Conservation (phyloP, 2,888 invertebrate species). For the Dichetophora obliterata region DNA sequence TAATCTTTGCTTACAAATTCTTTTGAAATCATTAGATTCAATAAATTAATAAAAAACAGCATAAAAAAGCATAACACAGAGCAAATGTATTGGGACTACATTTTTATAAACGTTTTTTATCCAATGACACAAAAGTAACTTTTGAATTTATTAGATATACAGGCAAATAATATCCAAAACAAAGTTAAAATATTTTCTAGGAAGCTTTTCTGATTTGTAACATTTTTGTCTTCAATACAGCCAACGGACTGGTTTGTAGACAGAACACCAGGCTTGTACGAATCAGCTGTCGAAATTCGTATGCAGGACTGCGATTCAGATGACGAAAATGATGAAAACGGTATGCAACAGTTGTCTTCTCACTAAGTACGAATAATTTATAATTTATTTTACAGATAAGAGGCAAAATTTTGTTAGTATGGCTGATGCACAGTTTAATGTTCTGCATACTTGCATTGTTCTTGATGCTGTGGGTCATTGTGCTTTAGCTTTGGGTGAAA, state of each 20-base stretch:
- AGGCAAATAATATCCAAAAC: too few relatives aligned
- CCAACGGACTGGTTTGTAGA: conserved; percentile 64
- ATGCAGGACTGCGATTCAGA: conserved; percentile 64
- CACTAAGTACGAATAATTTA: neutral
- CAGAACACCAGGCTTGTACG: conserved; percentile 67
- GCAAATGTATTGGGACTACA: too few relatives aligned
- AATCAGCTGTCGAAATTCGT: conserved; percentile 67
- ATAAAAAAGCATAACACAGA: too few relatives aligned
- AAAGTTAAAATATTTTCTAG: too few relatives aligned
- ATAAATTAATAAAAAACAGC: too few relatives aligned
- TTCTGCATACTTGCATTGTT: conserved; percentile 77
- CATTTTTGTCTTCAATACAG: conserved; percentile 47
- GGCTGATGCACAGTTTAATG: conserved; percentile 74
- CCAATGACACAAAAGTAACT: too few relatives aligned
- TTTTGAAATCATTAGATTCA: too few relatives aligned
- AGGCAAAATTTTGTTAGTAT: conserved; percentile 56
- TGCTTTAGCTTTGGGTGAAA: conserved; percentile 71
- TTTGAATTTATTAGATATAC: too few relatives aligned
- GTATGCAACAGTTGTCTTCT: conserved; percentile 35
- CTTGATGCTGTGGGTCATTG: conserved; percentile 79
- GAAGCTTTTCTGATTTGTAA: neutral
- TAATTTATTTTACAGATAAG: conserved; percentile 44
- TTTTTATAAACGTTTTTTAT: too few relatives aligned
- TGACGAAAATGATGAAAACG: conserved; percentile 56
- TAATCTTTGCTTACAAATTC: too few relatives aligned